Conservation (phyloP, 2,113 vertebrate species). For the Scomber japonicus region DNA sequence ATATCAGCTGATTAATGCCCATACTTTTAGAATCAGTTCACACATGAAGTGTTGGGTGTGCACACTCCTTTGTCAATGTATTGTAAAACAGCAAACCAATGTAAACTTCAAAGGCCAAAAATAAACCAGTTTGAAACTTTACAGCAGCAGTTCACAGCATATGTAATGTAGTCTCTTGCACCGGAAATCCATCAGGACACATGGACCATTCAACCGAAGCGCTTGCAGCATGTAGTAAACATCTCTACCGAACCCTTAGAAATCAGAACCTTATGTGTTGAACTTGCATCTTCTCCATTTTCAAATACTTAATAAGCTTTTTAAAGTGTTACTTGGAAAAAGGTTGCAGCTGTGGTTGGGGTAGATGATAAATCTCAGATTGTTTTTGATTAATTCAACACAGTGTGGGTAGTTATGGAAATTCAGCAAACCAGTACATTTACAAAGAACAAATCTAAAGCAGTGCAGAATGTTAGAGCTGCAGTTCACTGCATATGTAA, state of each 20-base stretch:
- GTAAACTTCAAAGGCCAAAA: neutral
- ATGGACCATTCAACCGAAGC: neutral
- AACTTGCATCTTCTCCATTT: neutral
- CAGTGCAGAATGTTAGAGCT: neutral
- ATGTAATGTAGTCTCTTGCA: conserved; percentile 3
- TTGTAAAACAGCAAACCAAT: neutral
- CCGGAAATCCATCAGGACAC: conserved; percentile 15
- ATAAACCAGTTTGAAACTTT: neutral
- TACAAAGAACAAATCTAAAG: conserved; percentile 7
- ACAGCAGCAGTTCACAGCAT: conserved; percentile 2
- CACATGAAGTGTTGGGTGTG: too few relatives aligned
- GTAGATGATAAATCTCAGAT: too few relatives aligned
- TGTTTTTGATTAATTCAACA: conserved; percentile 11
- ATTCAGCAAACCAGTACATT: conserved; percentile 2
- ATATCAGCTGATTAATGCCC: too few relatives aligned
- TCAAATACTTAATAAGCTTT: neutral
- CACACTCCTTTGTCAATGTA: too few relatives aligned
- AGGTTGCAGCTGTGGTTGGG: neutral
- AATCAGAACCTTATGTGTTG: neutral
- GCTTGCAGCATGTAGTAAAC: neutral
- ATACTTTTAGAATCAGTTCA: too few relatives aligned
- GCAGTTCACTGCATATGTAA: conserved; percentile 13
- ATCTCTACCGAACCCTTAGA: neutral
- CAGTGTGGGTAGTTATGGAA: neutral
- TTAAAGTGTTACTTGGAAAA: neutral